Percentiles rank a stretch among this genome's conserved stretches.
phyloP scores from a whole-genome alignment of 2,113 vertebrate species.

The Scalopus aquaticus region DNA sequence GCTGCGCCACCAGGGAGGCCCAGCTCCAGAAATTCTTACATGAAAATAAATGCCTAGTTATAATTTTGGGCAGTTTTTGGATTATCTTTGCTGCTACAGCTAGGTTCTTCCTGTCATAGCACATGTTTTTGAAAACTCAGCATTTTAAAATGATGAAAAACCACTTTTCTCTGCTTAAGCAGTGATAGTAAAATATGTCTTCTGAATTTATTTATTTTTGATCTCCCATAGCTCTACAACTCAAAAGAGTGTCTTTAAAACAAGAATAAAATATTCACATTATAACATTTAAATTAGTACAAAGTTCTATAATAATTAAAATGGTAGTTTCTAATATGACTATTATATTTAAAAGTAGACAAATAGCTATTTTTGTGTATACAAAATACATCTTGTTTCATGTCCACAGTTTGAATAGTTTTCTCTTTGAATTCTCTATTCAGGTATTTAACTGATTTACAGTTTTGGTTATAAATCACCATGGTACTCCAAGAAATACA shows the following conservation, averaged over 20 bases:
- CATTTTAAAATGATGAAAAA: background rate
- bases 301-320: background rate
- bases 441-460: background rate
- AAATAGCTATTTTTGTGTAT: constrained; percentile 8
- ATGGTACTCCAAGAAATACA: background rate
- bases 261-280: background rate
- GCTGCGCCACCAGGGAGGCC: too few relatives aligned
- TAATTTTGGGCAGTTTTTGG: background rate
- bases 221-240: background rate
- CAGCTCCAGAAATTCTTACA: background rate
- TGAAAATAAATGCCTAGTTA: constrained; percentile 2
- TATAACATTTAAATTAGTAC: background rate
- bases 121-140: background rate
- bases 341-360: constrained; percentile 2
- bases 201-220: background rate
- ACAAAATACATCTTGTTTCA: background rate
- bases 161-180: background rate
- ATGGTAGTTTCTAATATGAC: background rate
- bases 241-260: constrained; percentile 46
- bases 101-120: background rate
- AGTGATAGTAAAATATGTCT: constrained; percentile 18
- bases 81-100: background rate
- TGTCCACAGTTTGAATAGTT: constrained; percentile 26
- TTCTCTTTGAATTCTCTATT: background rate
- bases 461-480: constrained; percentile 22